Base-by-base conservation (phyloP, 23 tunicate genomes). In the Styela clava region DNA sequence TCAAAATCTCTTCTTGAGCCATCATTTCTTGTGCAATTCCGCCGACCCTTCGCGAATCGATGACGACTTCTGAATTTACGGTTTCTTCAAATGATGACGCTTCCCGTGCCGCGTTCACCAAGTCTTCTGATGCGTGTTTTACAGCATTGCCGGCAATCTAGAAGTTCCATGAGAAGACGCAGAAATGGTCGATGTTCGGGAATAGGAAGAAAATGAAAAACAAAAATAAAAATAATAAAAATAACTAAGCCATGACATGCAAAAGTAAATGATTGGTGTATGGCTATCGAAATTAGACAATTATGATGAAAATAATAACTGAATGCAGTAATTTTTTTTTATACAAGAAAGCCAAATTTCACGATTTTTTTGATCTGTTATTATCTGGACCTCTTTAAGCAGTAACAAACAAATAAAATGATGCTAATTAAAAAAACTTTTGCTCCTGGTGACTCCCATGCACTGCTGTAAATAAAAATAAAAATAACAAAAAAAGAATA, bases 141-240 rank as follows among this genome's bases (percentile, higher is more conserved):
- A 95, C 99, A 2, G 96, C 99, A 37, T 86, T 90, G 25, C 99
- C 99, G 52, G 99, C 99, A 44, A 93, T 93, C 98, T 93, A 18
- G 70, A 23, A 16, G 44, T 21, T 62, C 71, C 33, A 20, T 12
- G 69, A 52, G n/a, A 68, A 52, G 25, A 20, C 1, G 62, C 1
- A 52, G 51, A 51, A 52, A n/a, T n/a, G n/a, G n/a, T n/a, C n/a
- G n/a, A n/a, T n/a, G n/a, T n/a, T n/a, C n/a, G n/a, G n/a, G 61
- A 82, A 68, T 21, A 22, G 63, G 35, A 25, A 29, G 25, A 34
- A 52, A 35, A 33, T 19, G 70, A 52, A 28, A 52, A 74, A 25
- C 52, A 52, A 25, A n/a, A n/a, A n/a, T n/a, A n/a, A n/a, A n/a
- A n/a, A n/a, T 64, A 28, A 79, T 68, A 31, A 30, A 68, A 7